Evolutionary conservation across 2,113 vertebrate species (phyloP), one percentile per base, ranked within the genome.

Genomic region (Cervus canadensis): DNA sequence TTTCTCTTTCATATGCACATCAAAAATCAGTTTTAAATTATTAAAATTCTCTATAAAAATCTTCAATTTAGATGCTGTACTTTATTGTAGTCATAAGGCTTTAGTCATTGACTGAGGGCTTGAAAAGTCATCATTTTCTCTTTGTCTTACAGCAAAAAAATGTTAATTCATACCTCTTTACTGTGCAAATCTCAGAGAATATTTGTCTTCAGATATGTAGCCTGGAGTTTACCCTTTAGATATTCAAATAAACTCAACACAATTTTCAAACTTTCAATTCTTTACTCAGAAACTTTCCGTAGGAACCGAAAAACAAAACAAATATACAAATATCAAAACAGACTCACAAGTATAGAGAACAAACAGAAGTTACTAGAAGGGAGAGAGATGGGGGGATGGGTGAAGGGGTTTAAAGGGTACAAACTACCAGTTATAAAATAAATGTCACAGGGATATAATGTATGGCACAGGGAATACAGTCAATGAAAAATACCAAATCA

Each of bases 91-190:
- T 86, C 43, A 91, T 57, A 95, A 90, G 83, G 21, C 2, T 87
- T 95, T 92, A 57, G 17, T 90, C 28, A 91, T 48, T 91, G 48
- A 81, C 16, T 60, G 25, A 60, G 23, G 16, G 3, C 43, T 91
- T 60, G 33, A 94, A 95, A 93, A 88, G 48, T 62, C 62, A 94
- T 92, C 15, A 33, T 94, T 86, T 97, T 88, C 30, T 92, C 30
- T 92, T 26, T 97, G 57, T 84, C 28, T 54, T 88, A 16, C 3
- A 90, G 28, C 4, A 94, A 91, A 67, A 78, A 92, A 86, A 62
- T 74, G 93, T 88, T 79, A 83, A 93, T 25, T 96, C 96, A 83
- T 60, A 89, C 84, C 78, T 91, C 25, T 89, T 95, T 76, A 91
- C 9, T 81, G 71, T 83, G 8, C 28, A 94, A 67, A 87, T 19